Conservation (phyloP, 1,140 invertebrate species). For the Drosophila eugracilis region DNA sequence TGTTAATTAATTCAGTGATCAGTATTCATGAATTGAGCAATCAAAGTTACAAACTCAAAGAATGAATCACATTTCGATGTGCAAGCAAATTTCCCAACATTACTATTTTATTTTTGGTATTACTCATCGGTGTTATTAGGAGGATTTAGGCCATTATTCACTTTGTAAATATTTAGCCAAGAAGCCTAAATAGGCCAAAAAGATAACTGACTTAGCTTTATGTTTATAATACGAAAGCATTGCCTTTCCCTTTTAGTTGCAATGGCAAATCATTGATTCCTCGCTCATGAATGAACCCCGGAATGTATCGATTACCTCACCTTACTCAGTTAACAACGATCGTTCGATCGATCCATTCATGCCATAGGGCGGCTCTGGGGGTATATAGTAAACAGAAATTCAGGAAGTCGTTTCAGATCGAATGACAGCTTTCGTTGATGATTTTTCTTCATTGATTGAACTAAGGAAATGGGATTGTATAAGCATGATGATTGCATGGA, state of each 20-base stretch:
- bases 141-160: background rate
- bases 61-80: slow-evolving; percentile 3
- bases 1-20: slow-evolving; percentile 4
- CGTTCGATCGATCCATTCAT: slow-evolving; percentile 12
- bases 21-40: slow-evolving; percentile 3
- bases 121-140: background rate
- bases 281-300: slow-evolving; percentile 8
- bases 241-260: slow-evolving; percentile 2
- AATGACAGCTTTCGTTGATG: slow-evolving; percentile 23
- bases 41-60: slow-evolving; percentile 1
- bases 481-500: background rate
- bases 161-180: background rate
- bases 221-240: too few relatives aligned
- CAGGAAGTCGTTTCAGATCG: slow-evolving; percentile 35
- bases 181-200: background rate
- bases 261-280: background rate
- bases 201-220: too few relatives aligned
- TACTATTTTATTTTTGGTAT: background rate
- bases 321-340: too few relatives aligned
- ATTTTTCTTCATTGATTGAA: slow-evolving; percentile 3
- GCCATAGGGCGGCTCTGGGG: background rate
- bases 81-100: slow-evolving; percentile 1
- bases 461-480: background rate
- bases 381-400: slow-evolving; percentile 25
- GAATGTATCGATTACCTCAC: slow-evolving; percentile 15